phyloP scores from a whole-genome alignment of 2,797 vertebrate genomes.

The Ispidina lecontei region DNA sequence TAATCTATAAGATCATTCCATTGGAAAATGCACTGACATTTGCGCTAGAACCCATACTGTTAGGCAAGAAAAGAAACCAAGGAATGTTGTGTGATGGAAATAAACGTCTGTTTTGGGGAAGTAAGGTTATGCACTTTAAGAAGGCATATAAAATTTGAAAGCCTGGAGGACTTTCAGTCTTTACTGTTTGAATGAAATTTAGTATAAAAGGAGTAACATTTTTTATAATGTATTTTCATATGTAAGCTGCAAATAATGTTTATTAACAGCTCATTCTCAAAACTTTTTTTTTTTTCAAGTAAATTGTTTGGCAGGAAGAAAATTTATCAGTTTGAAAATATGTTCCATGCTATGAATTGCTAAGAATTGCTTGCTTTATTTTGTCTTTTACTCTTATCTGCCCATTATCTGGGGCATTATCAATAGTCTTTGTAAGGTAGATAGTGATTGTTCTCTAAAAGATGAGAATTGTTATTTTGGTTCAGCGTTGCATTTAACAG shows the following conservation, averaged over 20 bases:
- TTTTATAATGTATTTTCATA: not conserved
- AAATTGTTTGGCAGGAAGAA: not conserved
- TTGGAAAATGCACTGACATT: not conserved
- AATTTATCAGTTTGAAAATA: not conserved
- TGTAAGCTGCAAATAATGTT: not conserved
- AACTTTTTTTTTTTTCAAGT: not conserved
- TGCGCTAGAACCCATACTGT: not conserved
- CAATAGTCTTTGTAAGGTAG: not conserved
- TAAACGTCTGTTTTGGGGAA: fast-evolving
- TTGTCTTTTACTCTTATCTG: not conserved
- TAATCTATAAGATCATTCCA: not conserved
- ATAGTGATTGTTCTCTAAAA: not conserved
- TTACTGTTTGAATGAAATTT: not conserved
- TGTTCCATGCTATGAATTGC: not conserved
- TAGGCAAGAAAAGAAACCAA: not conserved
- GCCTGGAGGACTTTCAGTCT: not conserved
- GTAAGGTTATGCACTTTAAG: not conserved
- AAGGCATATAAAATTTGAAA: not conserved
- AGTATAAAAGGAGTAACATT: not conserved
- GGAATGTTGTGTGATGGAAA: not conserved
- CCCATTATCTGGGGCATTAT: not conserved
- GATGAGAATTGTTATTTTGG: not conserved
- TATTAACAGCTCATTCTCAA: not conserved
- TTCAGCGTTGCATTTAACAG: not conserved
- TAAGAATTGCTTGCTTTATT: not conserved